Conservation (phyloP, 2,888 invertebrate species). For the Drosophila helvetica region DNA sequence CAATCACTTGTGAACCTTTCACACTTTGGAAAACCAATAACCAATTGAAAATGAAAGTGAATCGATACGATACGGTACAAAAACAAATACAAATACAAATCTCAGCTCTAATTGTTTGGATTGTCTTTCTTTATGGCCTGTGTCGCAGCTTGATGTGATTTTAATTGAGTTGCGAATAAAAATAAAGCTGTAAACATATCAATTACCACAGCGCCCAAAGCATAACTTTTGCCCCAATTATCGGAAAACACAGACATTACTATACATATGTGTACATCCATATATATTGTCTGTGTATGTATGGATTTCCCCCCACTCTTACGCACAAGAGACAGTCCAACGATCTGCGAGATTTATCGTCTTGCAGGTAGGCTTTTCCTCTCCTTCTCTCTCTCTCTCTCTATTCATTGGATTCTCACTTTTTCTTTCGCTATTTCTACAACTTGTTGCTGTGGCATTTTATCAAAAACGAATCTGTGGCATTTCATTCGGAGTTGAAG, state of each 20-base stretch:
- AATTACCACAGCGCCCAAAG: slow-evolving; percentile 61
- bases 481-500: slow-evolving; percentile 64
- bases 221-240: slow-evolving; percentile 65
- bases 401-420: slow-evolving; percentile 55
- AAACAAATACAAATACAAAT: slow-evolving; percentile 24
- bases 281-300: background rate
- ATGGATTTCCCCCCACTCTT: slow-evolving; percentile 4
- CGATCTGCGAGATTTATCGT: slow-evolving; percentile 28
- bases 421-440: slow-evolving; percentile 61
- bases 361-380: slow-evolving; percentile 7
- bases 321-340: background rate
- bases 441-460: slow-evolving; percentile 73
- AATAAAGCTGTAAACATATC: slow-evolving; percentile 75
- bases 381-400: slow-evolving; percentile 16
- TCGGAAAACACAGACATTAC: slow-evolving; percentile 15
- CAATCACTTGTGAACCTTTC: slow-evolving; percentile 23
- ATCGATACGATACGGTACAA: background rate
- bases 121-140: slow-evolving; percentile 34
- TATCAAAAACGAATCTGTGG: slow-evolving; percentile 75
- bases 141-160: slow-evolving; percentile 58
- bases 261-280: background rate
- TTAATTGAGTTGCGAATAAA: slow-evolving; percentile 65
- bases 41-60: slow-evolving; percentile 35
- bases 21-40: slow-evolving; percentile 19
- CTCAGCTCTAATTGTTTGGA: slow-evolving; percentile 38